A percentile compares a stretch with the other conserved stretches of the same genome.
Conservation (phyloP, 1,140 invertebrate genomes). For the Aphidius ervi region DNA sequence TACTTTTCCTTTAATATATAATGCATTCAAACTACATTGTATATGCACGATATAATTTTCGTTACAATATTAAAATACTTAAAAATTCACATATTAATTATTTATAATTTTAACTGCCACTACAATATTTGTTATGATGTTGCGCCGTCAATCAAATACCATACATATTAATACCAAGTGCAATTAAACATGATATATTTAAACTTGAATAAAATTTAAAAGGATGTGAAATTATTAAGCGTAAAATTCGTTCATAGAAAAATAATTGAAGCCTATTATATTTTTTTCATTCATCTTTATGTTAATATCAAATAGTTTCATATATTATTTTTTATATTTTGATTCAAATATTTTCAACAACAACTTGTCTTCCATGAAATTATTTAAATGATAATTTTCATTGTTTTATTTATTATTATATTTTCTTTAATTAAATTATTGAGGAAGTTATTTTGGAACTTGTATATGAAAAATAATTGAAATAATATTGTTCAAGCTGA, state of each 20-base stretch:
- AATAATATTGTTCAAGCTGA: too few relatives aligned
- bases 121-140: background rate
- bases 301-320: background rate
- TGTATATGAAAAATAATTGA: too few relatives aligned
- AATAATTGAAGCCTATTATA: conserved; percentile 7
- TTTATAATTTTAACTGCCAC: too few relatives aligned
- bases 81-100: too few relatives aligned
- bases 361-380: background rate
- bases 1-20: background rate
- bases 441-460: too few relatives aligned
- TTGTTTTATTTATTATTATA: background rate
- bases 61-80: too few relatives aligned
- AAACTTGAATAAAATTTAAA: too few relatives aligned
- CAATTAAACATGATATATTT: conserved; percentile 4
- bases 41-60: too few relatives aligned
- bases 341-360: background rate
- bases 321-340: too few relatives aligned
- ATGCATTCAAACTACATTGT: too few relatives aligned
- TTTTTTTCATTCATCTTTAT: conserved; percentile 1
- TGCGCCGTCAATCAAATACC: conserved; percentile 5
- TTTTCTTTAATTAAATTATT: too few relatives aligned
- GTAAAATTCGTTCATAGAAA: conserved; percentile 16
- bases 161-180: too few relatives aligned
- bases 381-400: conserved; percentile 6
- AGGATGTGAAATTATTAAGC: conserved; percentile 14